phyloP scores from a whole-genome alignment of 1,140 invertebrate genomes.

The Theocolax elegans region DNA sequence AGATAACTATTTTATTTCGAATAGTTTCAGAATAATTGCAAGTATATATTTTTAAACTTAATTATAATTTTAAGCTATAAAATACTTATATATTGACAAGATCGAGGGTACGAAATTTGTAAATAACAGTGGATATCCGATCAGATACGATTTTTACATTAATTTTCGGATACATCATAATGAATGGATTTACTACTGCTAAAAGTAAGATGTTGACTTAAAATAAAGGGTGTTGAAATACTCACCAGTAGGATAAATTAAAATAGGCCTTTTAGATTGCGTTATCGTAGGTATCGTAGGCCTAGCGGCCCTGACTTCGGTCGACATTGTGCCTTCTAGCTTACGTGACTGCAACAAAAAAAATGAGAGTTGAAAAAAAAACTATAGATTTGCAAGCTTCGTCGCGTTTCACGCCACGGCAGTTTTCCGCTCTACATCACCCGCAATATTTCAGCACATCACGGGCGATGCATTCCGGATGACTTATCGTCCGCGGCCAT shows the following conservation, averaged over 20 bases:
- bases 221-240: not conserved
- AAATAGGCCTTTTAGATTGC: constrained; percentile 66
- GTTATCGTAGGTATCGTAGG: constrained; percentile 58
- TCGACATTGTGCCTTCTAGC: not conserved
- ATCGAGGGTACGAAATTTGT: too few relatives aligned
- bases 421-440: not conserved
- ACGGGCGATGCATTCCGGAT: not conserved
- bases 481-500: not conserved
- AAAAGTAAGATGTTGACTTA: not conserved
- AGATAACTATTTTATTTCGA: too few relatives aligned
- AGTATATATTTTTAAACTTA: too few relatives aligned
- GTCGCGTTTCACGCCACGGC: not conserved
- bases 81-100: too few relatives aligned
- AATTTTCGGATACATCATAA: too few relatives aligned
- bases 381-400: not conserved
- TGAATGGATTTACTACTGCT: too few relatives aligned
- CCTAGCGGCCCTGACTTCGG: constrained; percentile 44
- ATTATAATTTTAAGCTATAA: too few relatives aligned
- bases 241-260: constrained; percentile 71
- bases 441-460: not conserved
- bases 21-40: too few relatives aligned
- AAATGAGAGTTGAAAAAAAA: not conserved
- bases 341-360: not conserved
- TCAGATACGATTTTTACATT: too few relatives aligned
- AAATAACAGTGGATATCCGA: too few relatives aligned